Conservation (phyloP, 1,140 invertebrate species). For the Calephelis virginiensis region DNA sequence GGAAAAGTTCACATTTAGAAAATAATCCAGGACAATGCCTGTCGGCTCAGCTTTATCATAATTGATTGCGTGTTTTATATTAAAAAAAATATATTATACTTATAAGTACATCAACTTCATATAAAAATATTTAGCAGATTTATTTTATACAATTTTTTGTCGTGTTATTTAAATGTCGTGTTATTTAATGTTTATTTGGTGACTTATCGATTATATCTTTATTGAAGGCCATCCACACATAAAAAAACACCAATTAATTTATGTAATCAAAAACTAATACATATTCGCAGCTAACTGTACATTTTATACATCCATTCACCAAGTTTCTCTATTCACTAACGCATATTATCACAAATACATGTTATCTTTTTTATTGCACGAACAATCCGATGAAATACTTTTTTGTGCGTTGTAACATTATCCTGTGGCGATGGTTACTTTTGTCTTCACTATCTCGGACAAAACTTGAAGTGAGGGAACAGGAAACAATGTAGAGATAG, state of each 20-base stretch:
- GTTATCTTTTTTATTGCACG: constrained; percentile 11
- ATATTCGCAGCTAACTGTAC: constrained; percentile 6
- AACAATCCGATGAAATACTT: constrained; percentile 4
- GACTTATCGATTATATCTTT: too few relatives aligned
- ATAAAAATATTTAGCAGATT: too few relatives aligned
- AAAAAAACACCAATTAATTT: neutral
- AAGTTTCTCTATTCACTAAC: constrained; percentile 1
- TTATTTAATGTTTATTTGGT: too few relatives aligned
- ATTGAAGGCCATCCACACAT: too few relatives aligned
- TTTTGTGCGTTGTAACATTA: constrained; percentile 17
- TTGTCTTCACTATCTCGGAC: constrained; percentile 76
- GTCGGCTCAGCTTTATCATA: too few relatives aligned
- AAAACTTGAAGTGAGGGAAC: constrained; percentile 90
- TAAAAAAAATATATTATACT: too few relatives aligned
- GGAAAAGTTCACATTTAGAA: too few relatives aligned
- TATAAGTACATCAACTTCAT: too few relatives aligned
- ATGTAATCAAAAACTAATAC: neutral
- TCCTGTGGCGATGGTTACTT: neutral
- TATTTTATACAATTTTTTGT: too few relatives aligned
- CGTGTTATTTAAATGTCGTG: too few relatives aligned
- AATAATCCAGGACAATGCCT: too few relatives aligned
- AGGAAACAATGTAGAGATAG: constrained; percentile 92
- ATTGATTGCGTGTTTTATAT: too few relatives aligned
- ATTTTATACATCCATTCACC: neutral
- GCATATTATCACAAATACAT: constrained; percentile 8